Evolutionary conservation across 92 coral and sea anemone genomes (phyloP).

Genomic region (Parazoanthus darwini): DNA sequence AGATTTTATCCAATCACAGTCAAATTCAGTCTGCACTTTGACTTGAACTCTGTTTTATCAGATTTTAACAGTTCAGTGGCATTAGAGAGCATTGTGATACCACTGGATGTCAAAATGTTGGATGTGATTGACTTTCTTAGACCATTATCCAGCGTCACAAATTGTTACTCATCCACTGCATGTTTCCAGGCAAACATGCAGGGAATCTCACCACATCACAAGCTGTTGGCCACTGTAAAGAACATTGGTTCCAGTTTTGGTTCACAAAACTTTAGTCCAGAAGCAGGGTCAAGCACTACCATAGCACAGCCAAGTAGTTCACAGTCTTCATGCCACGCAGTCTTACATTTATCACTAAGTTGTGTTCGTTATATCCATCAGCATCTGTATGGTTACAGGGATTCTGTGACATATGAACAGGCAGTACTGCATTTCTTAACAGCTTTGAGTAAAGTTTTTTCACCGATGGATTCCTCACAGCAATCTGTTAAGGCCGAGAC

Average conservation of each 20-base stretch:
- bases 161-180: neutral
- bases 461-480: neutral
- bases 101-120: slow-evolving; percentile 2
- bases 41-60: slow-evolving; percentile 34
- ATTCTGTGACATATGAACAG: neutral
- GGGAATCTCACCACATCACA: slow-evolving; percentile 7
- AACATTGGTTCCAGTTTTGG: neutral
- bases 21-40: neutral
- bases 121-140: slow-evolving; percentile 25
- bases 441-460: neutral
- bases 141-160: neutral
- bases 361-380: slow-evolving; percentile 21
- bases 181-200: neutral
- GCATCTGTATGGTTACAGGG: neutral
- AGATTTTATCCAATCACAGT: neutral
- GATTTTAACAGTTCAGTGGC: neutral
- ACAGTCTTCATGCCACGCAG: neutral
- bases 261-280: neutral
- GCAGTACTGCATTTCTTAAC: slow-evolving; percentile 17
- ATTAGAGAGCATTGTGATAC: slow-evolving; percentile 16
- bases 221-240: neutral
- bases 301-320: neutral
- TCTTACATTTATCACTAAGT: neutral
- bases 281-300: neutral
- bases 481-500: slow-evolving; percentile 6